A percentile compares a stretch with the other conserved stretches of the same genome.
These are phyloP conservation scores for Strigamia maritima DNA, from an alignment of 2,888 invertebrate species.

Conservation along the genomic window DNA sequence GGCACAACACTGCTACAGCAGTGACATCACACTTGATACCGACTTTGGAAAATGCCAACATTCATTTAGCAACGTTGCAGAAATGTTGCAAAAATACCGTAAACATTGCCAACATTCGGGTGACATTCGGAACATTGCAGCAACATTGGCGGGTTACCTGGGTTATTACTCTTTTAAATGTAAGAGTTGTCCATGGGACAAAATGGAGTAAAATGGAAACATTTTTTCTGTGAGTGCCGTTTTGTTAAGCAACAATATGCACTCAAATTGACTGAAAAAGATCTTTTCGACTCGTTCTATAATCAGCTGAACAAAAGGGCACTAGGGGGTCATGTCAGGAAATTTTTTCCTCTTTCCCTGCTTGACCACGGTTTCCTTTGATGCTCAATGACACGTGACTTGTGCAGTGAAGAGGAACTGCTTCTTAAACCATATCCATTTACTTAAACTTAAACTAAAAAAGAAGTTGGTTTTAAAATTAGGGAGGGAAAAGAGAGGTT, in stretches of 20 bases:
- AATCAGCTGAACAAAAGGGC: slow-evolving; percentile 18
- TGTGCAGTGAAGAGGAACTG: slow-evolving; percentile 7
- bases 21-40: too few relatives aligned
- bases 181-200: too few relatives aligned
- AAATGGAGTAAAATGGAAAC: too few relatives aligned
- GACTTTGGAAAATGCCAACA: too few relatives aligned
- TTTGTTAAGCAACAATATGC: slow-evolving; percentile 1
- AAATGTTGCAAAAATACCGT: too few relatives aligned
- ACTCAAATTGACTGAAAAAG: neutral
- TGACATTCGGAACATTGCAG: too few relatives aligned
- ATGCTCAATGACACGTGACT: slow-evolving; percentile 23
- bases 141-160: too few relatives aligned
- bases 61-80: too few relatives aligned
- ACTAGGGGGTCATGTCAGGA: slow-evolving; percentile 5
- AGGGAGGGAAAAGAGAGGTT: neutral
- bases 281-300: neutral
- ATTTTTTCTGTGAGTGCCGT: too few relatives aligned
- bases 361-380: slow-evolving; percentile 20
- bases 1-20: too few relatives aligned
- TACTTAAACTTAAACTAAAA: neutral
- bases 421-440: neutral
- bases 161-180: too few relatives aligned
- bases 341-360: neutral
- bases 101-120: too few relatives aligned
- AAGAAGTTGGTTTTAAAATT: neutral